These are phyloP conservation scores for Sphyrna mokarran DNA, from an alignment of 2,113 vertebrate genomes.

Conservation along the genomic window DNA sequence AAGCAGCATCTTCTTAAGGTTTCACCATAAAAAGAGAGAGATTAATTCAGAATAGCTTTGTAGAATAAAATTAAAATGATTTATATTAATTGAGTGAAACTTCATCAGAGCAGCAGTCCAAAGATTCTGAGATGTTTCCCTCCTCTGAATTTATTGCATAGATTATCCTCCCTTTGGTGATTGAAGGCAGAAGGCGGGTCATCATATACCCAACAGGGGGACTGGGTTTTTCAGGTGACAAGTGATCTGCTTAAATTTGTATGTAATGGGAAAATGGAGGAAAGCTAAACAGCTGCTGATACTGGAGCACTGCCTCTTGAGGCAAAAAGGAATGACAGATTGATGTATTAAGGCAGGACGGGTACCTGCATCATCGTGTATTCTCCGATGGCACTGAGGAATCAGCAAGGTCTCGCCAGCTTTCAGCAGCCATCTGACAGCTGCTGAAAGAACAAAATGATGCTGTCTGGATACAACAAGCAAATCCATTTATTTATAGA, in stretches of 20 bases:
- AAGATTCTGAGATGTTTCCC: not conserved
- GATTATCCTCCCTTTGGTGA: not conserved
- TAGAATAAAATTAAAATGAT: not conserved
- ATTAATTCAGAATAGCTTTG: not conserved
- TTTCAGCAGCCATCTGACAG: constrained; percentile 36
- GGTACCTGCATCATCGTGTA: constrained; percentile 34
- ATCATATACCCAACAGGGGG: not conserved
- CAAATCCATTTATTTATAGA: constrained; percentile 24
- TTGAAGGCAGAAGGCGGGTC: not conserved
- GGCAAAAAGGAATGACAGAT: not conserved
- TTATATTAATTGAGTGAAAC: not conserved
- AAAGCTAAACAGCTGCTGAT: constrained; percentile 30
- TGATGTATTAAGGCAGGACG: constrained; percentile 31
- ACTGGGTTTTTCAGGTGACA: not conserved
- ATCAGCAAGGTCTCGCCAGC: constrained; percentile 30
- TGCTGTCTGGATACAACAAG: not conserved
- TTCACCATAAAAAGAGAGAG: not conserved
- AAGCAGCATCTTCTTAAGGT: not conserved
- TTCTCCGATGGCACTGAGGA: not conserved
- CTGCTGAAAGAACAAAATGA: constrained; percentile 22
- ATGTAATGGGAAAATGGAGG: constrained; percentile 26
- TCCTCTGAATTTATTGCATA: not conserved
- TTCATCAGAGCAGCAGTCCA: not conserved
- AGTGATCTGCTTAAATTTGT: constrained; percentile 28
- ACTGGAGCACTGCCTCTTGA: not conserved